A percentile compares a stretch with the other conserved stretches of the same genome.
phyloP scores from a whole-genome alignment of 2,888 invertebrate species.

The Pterostichus niger region DNA sequence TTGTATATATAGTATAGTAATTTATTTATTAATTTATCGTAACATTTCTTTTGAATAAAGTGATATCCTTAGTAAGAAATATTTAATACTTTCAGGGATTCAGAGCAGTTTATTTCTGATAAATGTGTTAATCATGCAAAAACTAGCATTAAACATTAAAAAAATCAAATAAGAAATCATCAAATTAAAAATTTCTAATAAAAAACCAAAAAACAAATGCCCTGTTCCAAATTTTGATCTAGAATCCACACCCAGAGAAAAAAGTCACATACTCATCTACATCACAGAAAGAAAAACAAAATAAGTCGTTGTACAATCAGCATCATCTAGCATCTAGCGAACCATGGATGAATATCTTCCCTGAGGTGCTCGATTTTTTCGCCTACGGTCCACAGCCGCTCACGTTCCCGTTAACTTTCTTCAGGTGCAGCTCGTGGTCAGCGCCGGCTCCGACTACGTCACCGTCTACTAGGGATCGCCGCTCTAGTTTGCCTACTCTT shows the following conservation, averaged over 20 bases:
- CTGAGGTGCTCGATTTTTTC: constrained; percentile 57
- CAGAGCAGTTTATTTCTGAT: too few species aligned
- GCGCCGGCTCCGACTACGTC: constrained; percentile 6
- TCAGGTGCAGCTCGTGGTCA: constrained; percentile 59
- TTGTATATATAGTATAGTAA: too few species aligned
- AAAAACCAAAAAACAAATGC: constrained; percentile 30
- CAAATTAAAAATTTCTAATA: constrained; percentile 41
- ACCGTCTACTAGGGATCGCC: constrained; percentile 27
- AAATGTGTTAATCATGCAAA: not conserved
- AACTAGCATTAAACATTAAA: not conserved
- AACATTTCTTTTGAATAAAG: too few species aligned
- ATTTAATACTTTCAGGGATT: too few species aligned
- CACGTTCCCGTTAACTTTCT: constrained; percentile 63
- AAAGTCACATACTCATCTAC: constrained; percentile 40
- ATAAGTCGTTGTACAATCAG: constrained; percentile 17
- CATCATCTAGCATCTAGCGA: constrained; percentile 33
- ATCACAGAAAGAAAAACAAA: constrained; percentile 27
- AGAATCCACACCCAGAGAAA: constrained; percentile 27
- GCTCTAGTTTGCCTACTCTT: constrained; percentile 49
- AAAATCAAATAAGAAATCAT: not conserved
- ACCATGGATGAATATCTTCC: constrained; percentile 51
- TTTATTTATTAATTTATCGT: too few species aligned
- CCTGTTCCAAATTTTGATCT: constrained; percentile 33
- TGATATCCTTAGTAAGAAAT: too few species aligned
- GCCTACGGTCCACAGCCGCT: constrained; percentile 49